These are phyloP conservation scores for Hapalemur alaotrensis DNA, from an alignment of 2,797 vertebrate genomes.

Conservation along the genomic window DNA sequence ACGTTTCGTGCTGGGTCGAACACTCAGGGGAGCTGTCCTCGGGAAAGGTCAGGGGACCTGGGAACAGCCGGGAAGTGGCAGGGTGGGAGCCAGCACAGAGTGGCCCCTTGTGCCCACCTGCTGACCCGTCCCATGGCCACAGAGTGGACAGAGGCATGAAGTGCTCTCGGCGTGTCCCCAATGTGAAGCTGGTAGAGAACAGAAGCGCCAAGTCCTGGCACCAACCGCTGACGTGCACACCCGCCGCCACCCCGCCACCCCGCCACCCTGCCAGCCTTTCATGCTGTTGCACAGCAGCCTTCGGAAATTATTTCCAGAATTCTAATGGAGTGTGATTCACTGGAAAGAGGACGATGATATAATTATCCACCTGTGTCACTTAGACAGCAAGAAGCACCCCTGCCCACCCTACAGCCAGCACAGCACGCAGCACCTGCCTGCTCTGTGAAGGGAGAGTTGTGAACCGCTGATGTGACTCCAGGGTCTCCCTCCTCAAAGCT, in stretches of 20 bases:
- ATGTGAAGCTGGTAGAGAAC: background rate
- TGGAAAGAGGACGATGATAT: background rate
- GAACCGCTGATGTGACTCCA: accelerated
- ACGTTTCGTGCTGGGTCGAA: background rate
- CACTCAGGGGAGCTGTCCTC: accelerated
- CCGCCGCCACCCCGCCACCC: accelerated
- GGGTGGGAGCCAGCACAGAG: background rate
- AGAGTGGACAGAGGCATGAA: accelerated
- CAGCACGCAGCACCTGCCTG: background rate
- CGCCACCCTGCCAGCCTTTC: accelerated
- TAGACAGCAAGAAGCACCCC: background rate
- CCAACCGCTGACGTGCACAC: background rate
- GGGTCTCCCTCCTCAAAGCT: accelerated
- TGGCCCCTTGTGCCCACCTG: accelerated
- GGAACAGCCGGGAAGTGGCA: background rate
- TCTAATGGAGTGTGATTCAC: background rate
- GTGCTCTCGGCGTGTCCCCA: background rate
- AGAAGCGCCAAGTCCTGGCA: background rate
- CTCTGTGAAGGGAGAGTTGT: background rate
- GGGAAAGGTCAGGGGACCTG: accelerated
- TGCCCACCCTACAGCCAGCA: accelerated
- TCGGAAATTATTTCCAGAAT: background rate
- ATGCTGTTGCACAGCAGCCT: background rate
- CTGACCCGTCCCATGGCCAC: accelerated
- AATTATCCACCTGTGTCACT: background rate